A percentile compares a stretch with the other conserved stretches of the same genome.
These are phyloP conservation scores for Asobara japonica DNA, from an alignment of 1,140 invertebrate genomes.

Conservation along the genomic window DNA sequence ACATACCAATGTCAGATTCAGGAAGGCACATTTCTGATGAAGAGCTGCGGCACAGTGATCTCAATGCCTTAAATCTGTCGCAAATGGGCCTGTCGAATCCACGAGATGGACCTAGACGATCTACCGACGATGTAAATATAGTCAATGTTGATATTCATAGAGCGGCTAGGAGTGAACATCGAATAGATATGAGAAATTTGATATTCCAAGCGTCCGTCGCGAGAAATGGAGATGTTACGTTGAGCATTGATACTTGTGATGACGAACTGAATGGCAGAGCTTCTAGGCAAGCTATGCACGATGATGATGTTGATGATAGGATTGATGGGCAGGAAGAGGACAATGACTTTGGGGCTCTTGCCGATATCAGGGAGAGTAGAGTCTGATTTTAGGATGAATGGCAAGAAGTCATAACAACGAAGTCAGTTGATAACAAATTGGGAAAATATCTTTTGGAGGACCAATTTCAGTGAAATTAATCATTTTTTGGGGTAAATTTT, in stretches of 20 bases:
- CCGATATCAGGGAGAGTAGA: constrained; percentile 62
- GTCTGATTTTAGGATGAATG: constrained; percentile 52
- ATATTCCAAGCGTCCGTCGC: neutral
- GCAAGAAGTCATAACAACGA: too few species aligned
- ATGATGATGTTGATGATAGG: constrained; percentile 34
- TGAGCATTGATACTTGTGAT: neutral
- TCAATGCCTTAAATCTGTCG: neutral
- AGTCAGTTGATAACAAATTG: neutral
- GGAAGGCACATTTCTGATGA: constrained; percentile 15
- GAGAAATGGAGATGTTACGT: neutral
- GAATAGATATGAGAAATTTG: neutral
- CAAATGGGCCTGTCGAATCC: neutral
- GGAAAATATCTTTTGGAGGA: neutral
- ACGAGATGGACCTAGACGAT: neutral
- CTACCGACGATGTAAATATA: neutral
- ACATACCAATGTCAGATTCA: neutral
- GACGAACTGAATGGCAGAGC: neutral
- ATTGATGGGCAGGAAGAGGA: constrained; percentile 48
- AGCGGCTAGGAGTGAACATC: neutral
- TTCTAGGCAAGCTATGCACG: neutral
- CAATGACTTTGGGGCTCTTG: constrained; percentile 52
- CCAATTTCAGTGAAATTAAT: too few species aligned
- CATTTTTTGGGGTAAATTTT: too few species aligned
- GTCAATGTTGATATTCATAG: constrained; percentile 3
- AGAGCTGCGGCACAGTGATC: constrained; percentile 8